Evolutionary conservation across 2,113 vertebrate species (phyloP).

Genomic region (Todiramphus chloris): DNA sequence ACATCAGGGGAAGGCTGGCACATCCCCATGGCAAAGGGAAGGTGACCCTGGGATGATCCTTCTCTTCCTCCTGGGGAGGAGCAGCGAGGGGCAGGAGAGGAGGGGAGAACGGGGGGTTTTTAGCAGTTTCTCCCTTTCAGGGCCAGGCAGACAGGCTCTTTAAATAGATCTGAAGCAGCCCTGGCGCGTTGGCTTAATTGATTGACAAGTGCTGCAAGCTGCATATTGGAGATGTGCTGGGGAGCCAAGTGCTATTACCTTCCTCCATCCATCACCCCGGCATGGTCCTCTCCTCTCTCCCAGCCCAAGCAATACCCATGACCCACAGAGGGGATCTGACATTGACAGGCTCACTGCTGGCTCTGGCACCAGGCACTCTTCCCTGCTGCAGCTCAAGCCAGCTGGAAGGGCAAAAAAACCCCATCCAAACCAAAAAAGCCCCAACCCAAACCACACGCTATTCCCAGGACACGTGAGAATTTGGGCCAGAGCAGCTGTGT

Average conservation of each 20-base stretch:
- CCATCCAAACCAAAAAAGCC: neutral
- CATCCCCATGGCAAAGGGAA: neutral
- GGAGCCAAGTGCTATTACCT: neutral
- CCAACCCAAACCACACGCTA: neutral
- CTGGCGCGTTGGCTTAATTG: neutral
- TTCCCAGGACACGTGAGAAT: neutral
- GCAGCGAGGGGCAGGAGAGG: neutral
- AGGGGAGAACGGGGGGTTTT: too few species aligned
- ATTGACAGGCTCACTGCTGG: neutral
- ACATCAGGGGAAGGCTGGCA: neutral
- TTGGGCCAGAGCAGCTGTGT: neutral
- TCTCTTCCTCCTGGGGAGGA: neutral
- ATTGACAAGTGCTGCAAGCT: neutral
- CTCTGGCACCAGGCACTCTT: neutral
- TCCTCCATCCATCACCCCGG: neutral
- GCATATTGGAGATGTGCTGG: neutral
- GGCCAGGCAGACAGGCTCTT: slow-evolving; percentile 1
- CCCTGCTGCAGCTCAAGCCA: neutral
- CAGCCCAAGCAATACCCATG: neutral
- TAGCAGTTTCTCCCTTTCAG: neutral
- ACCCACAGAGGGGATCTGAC: neutral
- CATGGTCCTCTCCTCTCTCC: neutral
- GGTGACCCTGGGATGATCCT: neutral
- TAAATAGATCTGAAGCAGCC: slow-evolving; percentile 23
- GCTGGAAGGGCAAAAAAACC: neutral